Evolutionary conservation across 2,113 vertebrate species (phyloP).

Genomic region (Phylloscopus trochilus): DNA sequence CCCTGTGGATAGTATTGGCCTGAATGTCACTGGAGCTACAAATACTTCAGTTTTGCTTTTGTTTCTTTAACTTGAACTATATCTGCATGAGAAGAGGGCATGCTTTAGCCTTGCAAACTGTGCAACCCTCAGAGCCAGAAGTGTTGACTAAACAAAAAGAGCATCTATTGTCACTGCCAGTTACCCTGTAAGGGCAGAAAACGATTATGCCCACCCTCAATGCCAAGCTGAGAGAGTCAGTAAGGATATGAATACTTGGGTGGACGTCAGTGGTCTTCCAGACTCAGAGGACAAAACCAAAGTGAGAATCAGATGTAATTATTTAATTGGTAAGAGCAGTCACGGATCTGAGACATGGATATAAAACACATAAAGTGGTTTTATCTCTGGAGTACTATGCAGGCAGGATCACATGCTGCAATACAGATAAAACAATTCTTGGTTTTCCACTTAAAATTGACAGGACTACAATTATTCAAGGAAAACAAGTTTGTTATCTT

Average conservation of each 20-base stretch:
- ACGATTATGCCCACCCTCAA: fast-evolving
- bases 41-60: not conserved
- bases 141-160: not conserved
- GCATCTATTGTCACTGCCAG: not conserved
- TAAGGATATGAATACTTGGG: not conserved
- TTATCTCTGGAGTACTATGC: not conserved
- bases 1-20: not conserved
- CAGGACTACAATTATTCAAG: not conserved
- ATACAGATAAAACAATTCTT: not conserved
- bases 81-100: not conserved
- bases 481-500: conserved; percentile 27
- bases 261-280: not conserved
- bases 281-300: not conserved
- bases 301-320: not conserved
- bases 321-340: not conserved
- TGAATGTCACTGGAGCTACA: not conserved
- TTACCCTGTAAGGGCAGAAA: not conserved
- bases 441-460: conserved; percentile 1
- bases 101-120: not conserved
- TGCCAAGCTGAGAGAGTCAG: not conserved
- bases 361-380: not conserved
- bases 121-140: not conserved
- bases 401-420: not conserved
- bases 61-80: not conserved
- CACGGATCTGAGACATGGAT: not conserved